Conservation (phyloP, 2,888 invertebrate genomes). For the Pandemis corylana region DNA sequence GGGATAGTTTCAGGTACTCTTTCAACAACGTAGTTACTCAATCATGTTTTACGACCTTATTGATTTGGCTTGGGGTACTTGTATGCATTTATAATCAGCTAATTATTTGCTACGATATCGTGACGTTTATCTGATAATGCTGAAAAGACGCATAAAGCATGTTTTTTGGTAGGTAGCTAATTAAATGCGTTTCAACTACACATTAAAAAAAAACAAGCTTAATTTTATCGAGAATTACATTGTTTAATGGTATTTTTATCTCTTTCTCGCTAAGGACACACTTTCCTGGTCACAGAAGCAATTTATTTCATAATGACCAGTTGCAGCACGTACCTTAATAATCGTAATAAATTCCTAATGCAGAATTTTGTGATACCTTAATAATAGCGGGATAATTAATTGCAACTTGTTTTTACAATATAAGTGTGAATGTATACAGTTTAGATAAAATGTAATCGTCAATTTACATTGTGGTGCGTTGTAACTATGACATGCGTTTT, state of each 20-base stretch:
- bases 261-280: neutral
- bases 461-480: conserved; percentile 48
- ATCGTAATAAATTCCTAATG: conserved; percentile 19
- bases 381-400: conserved; percentile 22
- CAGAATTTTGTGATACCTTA: conserved; percentile 36
- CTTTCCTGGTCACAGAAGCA: neutral
- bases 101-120: neutral
- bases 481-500: conserved; percentile 47
- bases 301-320: conserved; percentile 7
- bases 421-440: conserved; percentile 34
- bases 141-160: neutral
- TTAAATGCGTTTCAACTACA: neutral
- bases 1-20: no score
- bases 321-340: neutral
- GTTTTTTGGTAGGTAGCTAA: neutral
- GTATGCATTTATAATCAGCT: no score
- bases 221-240: neutral
- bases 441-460: conserved; percentile 43
- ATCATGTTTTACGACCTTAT: no score
- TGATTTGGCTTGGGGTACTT: neutral
- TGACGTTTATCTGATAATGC: no score
- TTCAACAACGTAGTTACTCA: no score
- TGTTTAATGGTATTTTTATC: neutral
- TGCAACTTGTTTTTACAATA: conserved; percentile 29
- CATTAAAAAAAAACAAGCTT: neutral